phyloP scores from a whole-genome alignment of 2,888 invertebrate species.

The Bugulina stolonifera region DNA sequence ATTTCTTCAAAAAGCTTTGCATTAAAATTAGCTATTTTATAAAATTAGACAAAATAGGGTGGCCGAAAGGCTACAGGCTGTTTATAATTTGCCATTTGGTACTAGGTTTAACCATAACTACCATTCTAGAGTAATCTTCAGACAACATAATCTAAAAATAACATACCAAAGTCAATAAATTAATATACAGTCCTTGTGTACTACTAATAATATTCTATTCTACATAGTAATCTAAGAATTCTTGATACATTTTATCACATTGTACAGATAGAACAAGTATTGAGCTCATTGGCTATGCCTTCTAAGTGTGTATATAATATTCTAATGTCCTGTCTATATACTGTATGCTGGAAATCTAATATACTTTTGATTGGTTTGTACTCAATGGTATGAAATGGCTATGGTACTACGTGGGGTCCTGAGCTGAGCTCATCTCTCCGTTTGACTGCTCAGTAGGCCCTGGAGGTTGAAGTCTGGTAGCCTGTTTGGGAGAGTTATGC shows the following conservation, averaged over 20 bases:
- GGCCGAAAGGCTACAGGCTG: too few relatives aligned
- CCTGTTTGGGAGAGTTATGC: not conserved
- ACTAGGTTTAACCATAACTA: too few relatives aligned
- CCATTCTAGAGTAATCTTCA: too few relatives aligned
- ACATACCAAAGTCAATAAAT: too few relatives aligned
- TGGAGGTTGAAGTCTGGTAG: not conserved
- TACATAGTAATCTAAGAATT: too few relatives aligned
- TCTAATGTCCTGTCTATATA: not conserved
- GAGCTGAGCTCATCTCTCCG: not conserved
- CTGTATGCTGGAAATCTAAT: not conserved
- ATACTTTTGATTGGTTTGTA: slow-evolving; percentile 18
- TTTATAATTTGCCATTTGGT: too few relatives aligned
- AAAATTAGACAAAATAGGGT: too few relatives aligned
- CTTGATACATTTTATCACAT: too few relatives aligned
- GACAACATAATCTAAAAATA: too few relatives aligned
- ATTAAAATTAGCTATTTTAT: too few relatives aligned
- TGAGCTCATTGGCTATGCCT: not conserved
- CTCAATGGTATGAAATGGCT: not conserved
- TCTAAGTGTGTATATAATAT: not conserved
- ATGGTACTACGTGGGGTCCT: not conserved
- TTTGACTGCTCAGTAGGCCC: not conserved
- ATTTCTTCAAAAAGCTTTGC: not conserved
- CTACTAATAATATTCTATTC: too few relatives aligned
- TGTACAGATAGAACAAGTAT: not conserved
- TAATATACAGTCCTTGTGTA: too few relatives aligned